Evolutionary conservation across 2,113 vertebrate genomes (phyloP).

Genomic region (Antechinus flavipes): DNA sequence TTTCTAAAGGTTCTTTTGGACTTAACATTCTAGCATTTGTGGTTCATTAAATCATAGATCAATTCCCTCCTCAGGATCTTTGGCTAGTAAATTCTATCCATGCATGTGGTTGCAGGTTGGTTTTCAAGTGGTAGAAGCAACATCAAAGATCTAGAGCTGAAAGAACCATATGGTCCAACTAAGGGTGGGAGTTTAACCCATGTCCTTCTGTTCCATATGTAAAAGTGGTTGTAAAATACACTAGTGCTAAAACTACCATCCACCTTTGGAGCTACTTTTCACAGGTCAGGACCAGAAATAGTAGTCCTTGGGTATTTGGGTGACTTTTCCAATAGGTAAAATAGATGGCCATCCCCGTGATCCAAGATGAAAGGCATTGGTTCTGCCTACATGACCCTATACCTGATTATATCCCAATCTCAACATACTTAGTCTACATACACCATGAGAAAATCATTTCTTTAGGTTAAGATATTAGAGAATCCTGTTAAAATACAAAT

Average conservation of each 20-base stretch:
- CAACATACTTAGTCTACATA: background rate
- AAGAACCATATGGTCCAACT: background rate
- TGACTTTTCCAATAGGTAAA: background rate
- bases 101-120: background rate
- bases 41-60: background rate
- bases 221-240: background rate
- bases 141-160: background rate
- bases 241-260: no score
- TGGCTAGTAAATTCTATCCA: background rate
- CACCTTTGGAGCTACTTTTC: background rate
- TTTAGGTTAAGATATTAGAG: background rate
- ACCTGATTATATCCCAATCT: background rate
- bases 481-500: background rate
- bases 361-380: background rate
- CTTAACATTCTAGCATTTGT: background rate
- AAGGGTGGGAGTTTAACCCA: background rate
- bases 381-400: background rate
- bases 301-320: background rate
- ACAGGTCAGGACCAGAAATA: background rate
- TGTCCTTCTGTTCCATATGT: background rate
- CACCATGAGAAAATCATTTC: background rate
- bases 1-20: background rate
- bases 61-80: background rate
- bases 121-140: background rate
- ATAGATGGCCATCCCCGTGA: background rate